Base-by-base conservation (phyloP, 2,888 invertebrate genomes). In the Synanthedon andrenaeformis region DNA sequence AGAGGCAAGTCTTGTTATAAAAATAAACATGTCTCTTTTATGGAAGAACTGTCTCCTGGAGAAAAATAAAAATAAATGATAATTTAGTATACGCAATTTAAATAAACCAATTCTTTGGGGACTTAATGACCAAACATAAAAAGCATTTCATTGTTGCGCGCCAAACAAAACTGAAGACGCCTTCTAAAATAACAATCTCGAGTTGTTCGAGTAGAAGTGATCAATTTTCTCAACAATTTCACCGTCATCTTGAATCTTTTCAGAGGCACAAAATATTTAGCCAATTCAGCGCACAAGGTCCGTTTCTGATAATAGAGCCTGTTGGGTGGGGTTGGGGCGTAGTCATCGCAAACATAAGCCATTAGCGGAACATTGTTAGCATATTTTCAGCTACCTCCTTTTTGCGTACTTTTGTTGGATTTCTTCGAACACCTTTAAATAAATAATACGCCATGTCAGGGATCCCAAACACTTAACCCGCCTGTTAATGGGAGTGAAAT, bases 161-260 rank as follows among this genome's bases (percentile, higher is more conserved):
- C 4, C 45, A 67, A 67, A 68, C 62, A 68, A 67, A 64, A 57
- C 66, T 58, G 62, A 66, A 65, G 66, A 66, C 64, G 62, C 59
- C 59, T 66, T 66, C 62, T 62, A 64, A 65, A 79, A 76, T 73
- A 76, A 76, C 71, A 73, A 72, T 71, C 66, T 68, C 65, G 63
- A 69, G 65, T 76, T 71, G 70, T 73, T 81, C 69, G 67, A 78
- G 78, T 79, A 82, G 78, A 84, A 85, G 75, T 79, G 79, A 85
- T 85, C 83, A 84, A 84, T 84, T 83, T 83, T 85, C 82, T 81
- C 76, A 79, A 84, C 82, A 84, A 83, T 86, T 84, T 85, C 81
- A 78, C 78, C 78, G 81, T 84, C 83, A 82, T 85, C 82, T 81
- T 73, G 72, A 82, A 82, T 82, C 81, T 86, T 85, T 84, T 82